These are phyloP conservation scores for Sussaba pulchella DNA, from an alignment of 2,888 invertebrate species.

Conservation along the genomic window DNA sequence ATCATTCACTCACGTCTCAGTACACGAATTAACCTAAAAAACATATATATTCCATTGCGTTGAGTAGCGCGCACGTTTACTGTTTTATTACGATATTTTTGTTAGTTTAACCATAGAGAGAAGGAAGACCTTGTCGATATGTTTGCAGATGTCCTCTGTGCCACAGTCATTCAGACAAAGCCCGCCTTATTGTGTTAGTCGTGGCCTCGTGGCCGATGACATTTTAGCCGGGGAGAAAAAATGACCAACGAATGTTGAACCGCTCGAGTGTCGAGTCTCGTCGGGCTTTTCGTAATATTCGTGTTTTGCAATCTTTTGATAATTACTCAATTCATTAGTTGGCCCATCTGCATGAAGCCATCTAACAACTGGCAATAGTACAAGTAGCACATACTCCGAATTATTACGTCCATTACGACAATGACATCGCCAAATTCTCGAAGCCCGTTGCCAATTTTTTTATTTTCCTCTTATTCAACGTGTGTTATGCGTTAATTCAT, in stretches of 20 bases:
- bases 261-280: conserved; percentile 1
- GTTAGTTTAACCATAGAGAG: too few species aligned
- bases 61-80: too few species aligned
- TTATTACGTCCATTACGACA: conserved; percentile 45
- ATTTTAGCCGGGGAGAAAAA: conserved; percentile 51
- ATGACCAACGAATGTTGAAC: conserved; percentile 50
- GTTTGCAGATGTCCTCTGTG: conserved; percentile 16
- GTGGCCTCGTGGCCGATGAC: conserved; percentile 58
- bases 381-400: conserved; percentile 14
- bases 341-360: neutral
- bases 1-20: too few species aligned
- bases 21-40: too few species aligned
- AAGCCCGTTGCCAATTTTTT: conserved; percentile 6
- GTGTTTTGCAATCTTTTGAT: conserved; percentile 58
- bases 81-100: too few species aligned
- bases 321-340: conserved; percentile 47
- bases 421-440: conserved; percentile 1
- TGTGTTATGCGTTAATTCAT: too few species aligned
- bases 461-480: neutral
- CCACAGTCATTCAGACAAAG: conserved; percentile 53
- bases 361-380: too few species aligned
- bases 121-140: conserved; percentile 44
- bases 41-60: too few species aligned
- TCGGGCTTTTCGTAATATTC: conserved; percentile 52
- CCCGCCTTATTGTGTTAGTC: conserved; percentile 42